Evolutionary conservation across 2,113 vertebrate species (phyloP).

Genomic region (Phaetusa simplex): DNA sequence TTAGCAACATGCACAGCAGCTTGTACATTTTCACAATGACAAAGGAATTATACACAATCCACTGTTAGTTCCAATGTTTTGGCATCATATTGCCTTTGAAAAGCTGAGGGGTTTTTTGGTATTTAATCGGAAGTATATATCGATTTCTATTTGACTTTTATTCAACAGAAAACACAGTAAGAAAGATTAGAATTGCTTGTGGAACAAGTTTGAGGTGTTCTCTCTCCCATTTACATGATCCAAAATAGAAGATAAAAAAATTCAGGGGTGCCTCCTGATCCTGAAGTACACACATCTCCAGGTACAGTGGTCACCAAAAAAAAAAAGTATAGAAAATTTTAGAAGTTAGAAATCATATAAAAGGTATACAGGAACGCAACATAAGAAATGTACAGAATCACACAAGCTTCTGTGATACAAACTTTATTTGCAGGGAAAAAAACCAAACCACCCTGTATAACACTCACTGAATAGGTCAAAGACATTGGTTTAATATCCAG

Average conservation of each 20-base stretch:
- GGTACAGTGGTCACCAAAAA: neutral
- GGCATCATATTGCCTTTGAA: neutral
- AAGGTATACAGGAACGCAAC: neutral
- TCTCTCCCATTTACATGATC: neutral
- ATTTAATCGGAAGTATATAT: neutral
- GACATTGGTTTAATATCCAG: neutral
- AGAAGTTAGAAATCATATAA: neutral
- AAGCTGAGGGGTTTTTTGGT: neutral
- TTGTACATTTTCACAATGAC: slow-evolving; percentile 5
- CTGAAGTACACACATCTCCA: neutral
- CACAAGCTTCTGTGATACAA: neutral
- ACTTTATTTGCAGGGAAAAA: neutral
- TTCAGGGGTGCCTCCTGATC: neutral
- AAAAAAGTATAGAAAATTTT: neutral
- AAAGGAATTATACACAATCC: slow-evolving; percentile 18
- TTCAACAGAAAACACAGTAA: neutral
- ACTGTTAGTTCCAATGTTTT: neutral
- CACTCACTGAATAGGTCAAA: neutral
- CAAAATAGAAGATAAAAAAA: neutral
- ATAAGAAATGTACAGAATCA: neutral
- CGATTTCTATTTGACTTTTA: neutral
- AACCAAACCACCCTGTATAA: neutral
- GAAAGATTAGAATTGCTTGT: neutral
- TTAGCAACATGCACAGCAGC: slow-evolving; percentile 33
- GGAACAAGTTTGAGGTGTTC: neutral